Evolutionary conservation across 1,140 invertebrate species (phyloP).

Genomic region (Adelges cooleyi): DNA sequence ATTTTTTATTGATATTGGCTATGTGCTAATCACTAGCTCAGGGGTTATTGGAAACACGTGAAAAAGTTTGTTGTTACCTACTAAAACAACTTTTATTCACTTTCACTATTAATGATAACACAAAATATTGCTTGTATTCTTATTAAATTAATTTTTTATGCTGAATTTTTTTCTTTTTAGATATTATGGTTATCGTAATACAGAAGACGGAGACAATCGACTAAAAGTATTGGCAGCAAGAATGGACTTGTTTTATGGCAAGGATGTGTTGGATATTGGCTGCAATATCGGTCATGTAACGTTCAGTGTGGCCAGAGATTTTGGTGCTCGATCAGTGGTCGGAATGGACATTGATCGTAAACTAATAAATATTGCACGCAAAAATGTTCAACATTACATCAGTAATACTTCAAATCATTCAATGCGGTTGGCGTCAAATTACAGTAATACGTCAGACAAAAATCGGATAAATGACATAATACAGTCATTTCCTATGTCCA

Average conservation of each 20-base stretch:
- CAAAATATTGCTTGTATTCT: too few species aligned
- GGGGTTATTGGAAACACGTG: too few species aligned
- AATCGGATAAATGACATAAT: neutral
- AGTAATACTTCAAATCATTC: slow-evolving; percentile 35
- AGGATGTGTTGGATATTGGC: slow-evolving; percentile 91
- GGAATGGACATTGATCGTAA: slow-evolving; percentile 92
- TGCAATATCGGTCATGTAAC: slow-evolving; percentile 96
- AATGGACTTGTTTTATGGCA: slow-evolving; percentile 72
- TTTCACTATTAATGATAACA: too few species aligned
- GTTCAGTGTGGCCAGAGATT: slow-evolving; percentile 69
- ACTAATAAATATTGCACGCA: slow-evolving; percentile 63
- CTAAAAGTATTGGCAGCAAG: slow-evolving; percentile 65
- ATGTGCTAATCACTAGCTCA: too few species aligned
- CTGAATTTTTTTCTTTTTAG: slow-evolving; percentile 40
- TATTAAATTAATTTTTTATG: too few species aligned
- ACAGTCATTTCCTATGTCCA: slow-evolving; percentile 61
- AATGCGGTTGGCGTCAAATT: neutral
- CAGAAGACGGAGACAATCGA: slow-evolving; percentile 65
- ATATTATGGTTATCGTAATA: slow-evolving; percentile 91
- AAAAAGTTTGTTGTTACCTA: too few species aligned
- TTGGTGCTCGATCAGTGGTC: slow-evolving; percentile 68
- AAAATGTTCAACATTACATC: slow-evolving; percentile 69
- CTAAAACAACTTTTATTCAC: too few species aligned
- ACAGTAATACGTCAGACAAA: neutral
- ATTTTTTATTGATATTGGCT: too few species aligned